phyloP scores from a whole-genome alignment of 2,797 vertebrate species.

The Spinibarbus caldwelli region DNA sequence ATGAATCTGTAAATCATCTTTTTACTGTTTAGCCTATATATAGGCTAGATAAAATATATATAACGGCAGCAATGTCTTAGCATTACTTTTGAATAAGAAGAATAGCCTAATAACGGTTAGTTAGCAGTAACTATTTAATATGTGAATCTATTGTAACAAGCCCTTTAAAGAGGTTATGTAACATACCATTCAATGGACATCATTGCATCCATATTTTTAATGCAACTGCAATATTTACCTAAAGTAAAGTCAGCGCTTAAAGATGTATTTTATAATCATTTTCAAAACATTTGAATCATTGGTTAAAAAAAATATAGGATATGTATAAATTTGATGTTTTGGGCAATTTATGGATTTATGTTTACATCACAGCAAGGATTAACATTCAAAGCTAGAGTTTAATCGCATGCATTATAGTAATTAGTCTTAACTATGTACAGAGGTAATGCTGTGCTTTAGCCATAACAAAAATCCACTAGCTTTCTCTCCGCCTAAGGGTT shows the following conservation, averaged over 20 bases:
- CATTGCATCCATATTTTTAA: not conserved
- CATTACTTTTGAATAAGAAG: not conserved
- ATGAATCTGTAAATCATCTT: not conserved
- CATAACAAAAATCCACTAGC: not conserved
- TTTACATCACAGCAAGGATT: not conserved
- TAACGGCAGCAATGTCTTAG: not conserved
- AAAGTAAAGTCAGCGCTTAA: not conserved
- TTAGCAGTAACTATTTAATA: not conserved
- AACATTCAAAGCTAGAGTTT: not conserved
- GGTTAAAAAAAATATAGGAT: not conserved
- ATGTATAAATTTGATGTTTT: not conserved
- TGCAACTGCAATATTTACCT: not conserved
- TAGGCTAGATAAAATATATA: not conserved
- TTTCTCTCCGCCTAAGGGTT: slow-evolving; percentile 22
- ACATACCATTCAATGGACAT: not conserved
- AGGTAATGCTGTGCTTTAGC: not conserved
- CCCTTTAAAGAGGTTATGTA: not conserved
- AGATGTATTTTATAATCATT: not conserved
- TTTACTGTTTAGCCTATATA: not conserved
- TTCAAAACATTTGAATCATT: not conserved
- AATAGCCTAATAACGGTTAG: not conserved
- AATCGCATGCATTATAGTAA: not conserved
- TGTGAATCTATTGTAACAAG: not conserved
- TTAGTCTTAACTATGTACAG: not conserved
- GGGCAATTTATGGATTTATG: not conserved